Evolutionary conservation across 2,888 invertebrate genomes (phyloP), one percentile per base, ranked within the genome.

Genomic region (Mythimna albipuncta): DNA sequence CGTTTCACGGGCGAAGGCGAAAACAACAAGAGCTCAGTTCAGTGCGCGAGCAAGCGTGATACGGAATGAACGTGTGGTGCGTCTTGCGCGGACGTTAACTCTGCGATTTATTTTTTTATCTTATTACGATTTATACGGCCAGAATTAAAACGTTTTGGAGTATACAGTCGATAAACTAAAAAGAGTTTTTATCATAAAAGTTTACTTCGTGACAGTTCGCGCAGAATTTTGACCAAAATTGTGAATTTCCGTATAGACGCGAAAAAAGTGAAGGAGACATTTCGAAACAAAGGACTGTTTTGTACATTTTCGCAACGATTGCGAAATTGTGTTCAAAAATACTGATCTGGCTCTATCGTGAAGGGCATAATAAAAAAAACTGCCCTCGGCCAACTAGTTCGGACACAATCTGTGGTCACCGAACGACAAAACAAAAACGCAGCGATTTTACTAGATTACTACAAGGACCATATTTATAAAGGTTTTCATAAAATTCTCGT

Each of bases 41-140:
- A 96, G 96, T 97, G 94, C 96, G 96, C 96, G 94, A 95, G 95
- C 94, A 93, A 95, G 96, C 96, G 96, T 96, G 94, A 95, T 96
- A 95, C 95, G 96, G 96, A 95, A 94, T 95, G 95, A 94, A 95
- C 96, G 96, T 95, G 96, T 94, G 96, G 96, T 96, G 96, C 95
- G 94, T 96, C 95, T 96, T 96, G 95, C 95, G 96, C 95, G 96
- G 95, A 95, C 95, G 92, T 94, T 96, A 94, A 96, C 94, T 94
- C 93, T 92, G 93, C 95, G 95, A 95, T 93, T 93, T 91, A 91
- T 93, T 93, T 93, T 92, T 92, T 91, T 89, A 90, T 90, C 90
- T 93, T 94, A 19, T 47, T 47, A 90, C 95, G 95, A 95, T 94
- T 95, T 93, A 92, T 95, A 94, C 94, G 88, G 89, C 95, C 93